Percentiles rank a stretch among this genome's conserved stretches.
Evolutionary conservation across 2,888 invertebrate species (phyloP).

Genomic region (Phymatocera aterrima): DNA sequence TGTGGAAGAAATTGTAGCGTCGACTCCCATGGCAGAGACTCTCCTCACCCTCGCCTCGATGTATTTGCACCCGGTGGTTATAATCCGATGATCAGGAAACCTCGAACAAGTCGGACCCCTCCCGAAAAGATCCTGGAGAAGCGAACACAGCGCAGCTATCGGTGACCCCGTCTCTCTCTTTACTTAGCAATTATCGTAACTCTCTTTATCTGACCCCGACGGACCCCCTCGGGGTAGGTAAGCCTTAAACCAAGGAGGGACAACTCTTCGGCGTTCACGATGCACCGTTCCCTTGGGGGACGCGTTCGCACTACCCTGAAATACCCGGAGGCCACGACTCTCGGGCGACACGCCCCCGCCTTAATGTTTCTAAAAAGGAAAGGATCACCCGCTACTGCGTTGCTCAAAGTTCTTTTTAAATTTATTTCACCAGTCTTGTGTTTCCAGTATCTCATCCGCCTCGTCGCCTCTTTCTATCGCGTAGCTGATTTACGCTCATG

Average conservation of each 20-base stretch:
- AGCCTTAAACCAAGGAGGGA: slow-evolving; percentile 28
- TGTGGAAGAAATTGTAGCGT: neutral
- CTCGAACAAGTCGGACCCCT: slow-evolving; percentile 12
- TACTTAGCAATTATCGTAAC: slow-evolving; percentile 66
- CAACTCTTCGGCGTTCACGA: slow-evolving; percentile 24
- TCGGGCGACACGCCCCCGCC: slow-evolving; percentile 35
- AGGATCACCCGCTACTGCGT: slow-evolving; percentile 21
- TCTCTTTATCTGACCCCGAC: slow-evolving; percentile 62
- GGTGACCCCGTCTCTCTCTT: slow-evolving; percentile 48
- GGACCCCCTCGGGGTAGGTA: slow-evolving; percentile 28
- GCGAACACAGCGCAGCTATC: slow-evolving; percentile 19
- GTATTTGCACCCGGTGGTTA: neutral
- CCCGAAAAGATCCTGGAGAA: neutral
- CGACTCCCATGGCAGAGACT: neutral
- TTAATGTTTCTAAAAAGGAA: slow-evolving; percentile 14
- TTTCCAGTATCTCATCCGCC: neutral
- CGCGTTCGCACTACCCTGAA: slow-evolving; percentile 39
- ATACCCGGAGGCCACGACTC: slow-evolving; percentile 27
- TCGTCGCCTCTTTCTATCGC: neutral
- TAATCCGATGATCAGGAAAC: neutral
- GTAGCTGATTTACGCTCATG: neutral
- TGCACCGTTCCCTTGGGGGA: slow-evolving; percentile 41
- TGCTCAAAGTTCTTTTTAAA: slow-evolving; percentile 37
- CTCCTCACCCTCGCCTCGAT: too few relatives aligned
- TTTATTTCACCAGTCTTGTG: slow-evolving; percentile 37